Base-by-base conservation (phyloP, 1,140 invertebrate species). In the Listronotus bonariensis region DNA sequence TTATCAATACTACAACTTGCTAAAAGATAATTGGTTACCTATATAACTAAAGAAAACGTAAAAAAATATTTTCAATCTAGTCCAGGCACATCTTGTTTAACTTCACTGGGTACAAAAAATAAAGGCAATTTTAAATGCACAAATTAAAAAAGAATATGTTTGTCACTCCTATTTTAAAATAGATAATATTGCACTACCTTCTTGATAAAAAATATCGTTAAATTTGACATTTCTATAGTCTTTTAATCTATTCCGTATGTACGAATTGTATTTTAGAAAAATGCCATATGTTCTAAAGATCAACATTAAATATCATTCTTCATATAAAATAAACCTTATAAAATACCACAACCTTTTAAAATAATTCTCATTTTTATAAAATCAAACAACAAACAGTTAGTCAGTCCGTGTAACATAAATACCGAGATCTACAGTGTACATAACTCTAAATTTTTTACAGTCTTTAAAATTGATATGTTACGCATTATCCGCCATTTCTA, bases 341-440 rank as follows among this genome's bases (percentile, higher is more conserved):
- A 60, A 60, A 51, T 60, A 60, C 57, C 57, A 60, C 57, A 60
- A 60, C 57, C 57, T 60, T 60, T 60, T 48, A 55, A 55, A 20
- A 41, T 55, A 41, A 41, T 55, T 43, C 36, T 42, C 41, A 43
- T 43, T 41, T 55, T 55, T 20, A 31, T 17, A 42, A 20, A 42
- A 41, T 42, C 38, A 18, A 11, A n/a, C 40, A 42, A 8, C 38
- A 17, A 40, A 38, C 52, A 11, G 32, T 45, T 45, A 45, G n/a
- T 12, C 18, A 48, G 15, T 12, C 18, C 18, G 45, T 8, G 53
- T 55, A 32, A 55, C 53, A 55, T 55, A 55, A 55, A 55, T 55
- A 55, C 11, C 36, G 53, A 55, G 53, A 55, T 55, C 53, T 55
- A 55, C 53, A 55, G 53, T 43, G 41, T 8, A 55, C 20, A 36